Evolutionary conservation across 2,113 vertebrate genomes (phyloP).

Genomic region (Amphiprion ocellaris): DNA sequence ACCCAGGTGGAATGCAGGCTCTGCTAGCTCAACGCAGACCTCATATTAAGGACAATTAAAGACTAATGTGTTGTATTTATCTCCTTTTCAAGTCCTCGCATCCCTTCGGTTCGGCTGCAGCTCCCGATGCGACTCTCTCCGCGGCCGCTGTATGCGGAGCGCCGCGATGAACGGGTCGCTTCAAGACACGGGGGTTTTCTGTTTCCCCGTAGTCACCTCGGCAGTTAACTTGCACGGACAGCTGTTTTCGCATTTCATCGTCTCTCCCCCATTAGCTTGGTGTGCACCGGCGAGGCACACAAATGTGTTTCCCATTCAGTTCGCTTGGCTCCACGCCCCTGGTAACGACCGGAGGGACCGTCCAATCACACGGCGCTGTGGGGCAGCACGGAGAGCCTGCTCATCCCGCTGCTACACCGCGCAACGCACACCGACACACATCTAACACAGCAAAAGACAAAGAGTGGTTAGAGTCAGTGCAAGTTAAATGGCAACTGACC

Average conservation of each 20-base stretch:
- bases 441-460: not conserved
- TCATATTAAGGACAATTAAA: not conserved
- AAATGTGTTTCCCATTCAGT: constrained; percentile 72
- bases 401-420: constrained; percentile 11
- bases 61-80: constrained; percentile 35
- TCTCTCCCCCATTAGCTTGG: constrained; percentile 10
- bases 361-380: constrained; percentile 70
- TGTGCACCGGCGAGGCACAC: constrained; percentile 31
- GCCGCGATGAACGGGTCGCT: constrained; percentile 26
- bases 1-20: not conserved
- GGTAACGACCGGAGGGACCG: constrained; percentile 55
- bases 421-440: constrained; percentile 2
- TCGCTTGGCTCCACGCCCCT: constrained; percentile 78
- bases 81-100: constrained; percentile 50
- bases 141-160: constrained; percentile 17
- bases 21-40: not conserved
- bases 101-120: constrained; percentile 35
- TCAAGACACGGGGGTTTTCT: not conserved
- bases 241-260: constrained; percentile 44
- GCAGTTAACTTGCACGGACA: constrained; percentile 25
- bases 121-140: constrained; percentile 8
- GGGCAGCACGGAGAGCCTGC: constrained; percentile 14
- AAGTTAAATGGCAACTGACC: not conserved
- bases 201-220: not conserved
- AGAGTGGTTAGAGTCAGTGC: not conserved